A percentile compares a stretch with the other conserved stretches of the same genome.
These are phyloP conservation scores for Microplitis demolitor DNA, from an alignment of 1,140 invertebrate species.

Conservation along the genomic window DNA sequence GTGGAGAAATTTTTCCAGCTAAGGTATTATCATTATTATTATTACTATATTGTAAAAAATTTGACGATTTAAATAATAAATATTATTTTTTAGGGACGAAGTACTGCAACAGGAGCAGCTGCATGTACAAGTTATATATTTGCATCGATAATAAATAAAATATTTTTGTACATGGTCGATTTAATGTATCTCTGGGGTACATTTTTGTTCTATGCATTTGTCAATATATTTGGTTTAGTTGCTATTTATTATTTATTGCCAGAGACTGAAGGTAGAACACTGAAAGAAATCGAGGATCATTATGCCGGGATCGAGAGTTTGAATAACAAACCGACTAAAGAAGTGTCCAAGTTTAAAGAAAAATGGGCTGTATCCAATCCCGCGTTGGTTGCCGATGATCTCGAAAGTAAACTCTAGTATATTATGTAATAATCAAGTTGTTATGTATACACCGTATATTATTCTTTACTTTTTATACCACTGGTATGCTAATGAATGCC, in stretches of 20 bases:
- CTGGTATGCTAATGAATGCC: no score
- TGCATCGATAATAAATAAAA: slow-evolving; percentile 73
- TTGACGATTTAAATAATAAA: no score
- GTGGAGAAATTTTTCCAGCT: slow-evolving; percentile 68
- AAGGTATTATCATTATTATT: slow-evolving; percentile 33
- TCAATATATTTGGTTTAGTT: slow-evolving; percentile 69
- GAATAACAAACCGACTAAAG: slow-evolving; percentile 46
- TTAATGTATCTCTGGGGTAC: slow-evolving; percentile 69
- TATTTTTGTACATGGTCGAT: slow-evolving; percentile 70
- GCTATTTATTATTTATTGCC: slow-evolving; percentile 67
- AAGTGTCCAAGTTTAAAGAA: slow-evolving; percentile 43
- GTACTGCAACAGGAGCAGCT: slow-evolving; percentile 70
- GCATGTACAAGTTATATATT: slow-evolving; percentile 76
- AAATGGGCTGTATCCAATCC: slow-evolving; percentile 56
- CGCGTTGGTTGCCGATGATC: slow-evolving; percentile 46
- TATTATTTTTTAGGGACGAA: slow-evolving; percentile 64
- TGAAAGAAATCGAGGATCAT: slow-evolving; percentile 75
- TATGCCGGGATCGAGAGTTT: slow-evolving; percentile 67
- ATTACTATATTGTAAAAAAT: slow-evolving; percentile 23
- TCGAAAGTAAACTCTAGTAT: slow-evolving; percentile 50
- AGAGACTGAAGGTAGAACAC: slow-evolving; percentile 83
- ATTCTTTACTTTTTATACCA: no score
- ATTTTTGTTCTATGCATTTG: slow-evolving; percentile 70
- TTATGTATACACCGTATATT: neutral
- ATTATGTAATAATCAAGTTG: neutral